These are phyloP conservation scores for Epinephelus lanceolatus DNA, from an alignment of 2,113 vertebrate species.

Conservation along the genomic window DNA sequence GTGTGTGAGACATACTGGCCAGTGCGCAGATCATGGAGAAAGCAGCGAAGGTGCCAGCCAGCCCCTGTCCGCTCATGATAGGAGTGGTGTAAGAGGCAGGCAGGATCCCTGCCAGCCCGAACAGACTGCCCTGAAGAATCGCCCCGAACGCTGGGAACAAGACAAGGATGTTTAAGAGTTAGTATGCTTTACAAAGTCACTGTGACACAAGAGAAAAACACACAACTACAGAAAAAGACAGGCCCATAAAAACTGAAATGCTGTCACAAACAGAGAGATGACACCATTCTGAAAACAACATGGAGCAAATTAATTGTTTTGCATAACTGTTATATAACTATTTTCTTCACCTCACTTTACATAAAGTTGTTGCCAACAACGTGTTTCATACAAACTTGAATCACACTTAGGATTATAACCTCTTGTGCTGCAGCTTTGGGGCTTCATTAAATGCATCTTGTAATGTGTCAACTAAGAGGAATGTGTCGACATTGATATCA, in stretches of 20 bases:
- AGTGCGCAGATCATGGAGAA: constrained; percentile 96
- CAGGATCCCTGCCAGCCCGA: constrained; percentile 93
- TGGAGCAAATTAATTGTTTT: neutral
- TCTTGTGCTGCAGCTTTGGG: neutral
- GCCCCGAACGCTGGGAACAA: constrained; percentile 90
- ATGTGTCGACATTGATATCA: constrained; percentile 63
- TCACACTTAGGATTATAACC: neutral
- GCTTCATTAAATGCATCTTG: neutral
- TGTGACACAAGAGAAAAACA: neutral
- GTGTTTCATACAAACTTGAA: neutral
- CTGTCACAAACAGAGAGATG: neutral
- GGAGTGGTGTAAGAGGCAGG: constrained; percentile 94
- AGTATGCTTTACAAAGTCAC: neutral
- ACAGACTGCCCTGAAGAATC: constrained; percentile 94
- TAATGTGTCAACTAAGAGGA: constrained; percentile 14
- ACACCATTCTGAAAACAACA: neutral
- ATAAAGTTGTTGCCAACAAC: neutral
- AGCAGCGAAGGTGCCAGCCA: constrained; percentile 93
- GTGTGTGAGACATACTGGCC: constrained; percentile 85
- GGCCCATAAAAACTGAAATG: neutral
- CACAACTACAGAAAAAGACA: neutral
- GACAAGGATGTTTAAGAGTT: neutral
- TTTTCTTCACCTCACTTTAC: neutral
- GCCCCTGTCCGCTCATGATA: constrained; percentile 98
- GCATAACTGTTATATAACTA: neutral